These are phyloP conservation scores for Diacarnus erythraeanus DNA, from an alignment of 37 sponge, comb jelly and placozoan genomes.

Conservation along the genomic window DNA sequence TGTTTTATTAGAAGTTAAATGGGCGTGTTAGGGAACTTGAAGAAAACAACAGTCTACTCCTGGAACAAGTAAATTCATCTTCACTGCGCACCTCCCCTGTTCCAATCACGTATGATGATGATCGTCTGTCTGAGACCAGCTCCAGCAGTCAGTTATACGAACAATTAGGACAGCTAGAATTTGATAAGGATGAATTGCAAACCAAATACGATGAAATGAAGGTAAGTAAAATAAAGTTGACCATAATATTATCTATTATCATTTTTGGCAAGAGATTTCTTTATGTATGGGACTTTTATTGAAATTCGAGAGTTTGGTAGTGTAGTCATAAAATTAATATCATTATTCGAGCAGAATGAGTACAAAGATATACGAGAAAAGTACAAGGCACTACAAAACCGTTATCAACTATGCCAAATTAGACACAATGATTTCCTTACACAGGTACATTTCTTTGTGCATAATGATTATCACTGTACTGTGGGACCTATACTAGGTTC, in stretches of 20 bases:
- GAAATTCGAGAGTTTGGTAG: neutral
- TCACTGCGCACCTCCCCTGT: neutral
- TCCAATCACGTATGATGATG: neutral
- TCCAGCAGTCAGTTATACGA: slow-evolving; percentile 1
- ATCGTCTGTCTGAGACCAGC: neutral
- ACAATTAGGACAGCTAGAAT: slow-evolving; percentile 28
- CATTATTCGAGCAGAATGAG: neutral
- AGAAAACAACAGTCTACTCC: neutral
- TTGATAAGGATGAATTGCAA: slow-evolving; percentile 25
- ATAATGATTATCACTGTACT: too few relatives aligned
- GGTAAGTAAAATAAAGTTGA: too few relatives aligned
- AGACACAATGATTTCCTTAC: neutral
- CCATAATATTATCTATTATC: too few relatives aligned
- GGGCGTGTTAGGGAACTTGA: neutral
- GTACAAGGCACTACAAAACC: slow-evolving; percentile 1
- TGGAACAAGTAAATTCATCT: neutral
- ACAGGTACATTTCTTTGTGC: slow-evolving; percentile 11
- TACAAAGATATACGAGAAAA: neutral
- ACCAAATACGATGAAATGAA: slow-evolving; percentile 31
- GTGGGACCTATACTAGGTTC: neutral
- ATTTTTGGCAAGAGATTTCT: too few relatives aligned
- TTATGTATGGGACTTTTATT: too few relatives aligned
- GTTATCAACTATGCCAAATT: neutral
- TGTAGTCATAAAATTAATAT: neutral
- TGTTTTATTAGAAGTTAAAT: neutral